phyloP scores from a whole-genome alignment of 1,140 invertebrate genomes.

The Whitmania pigra region DNA sequence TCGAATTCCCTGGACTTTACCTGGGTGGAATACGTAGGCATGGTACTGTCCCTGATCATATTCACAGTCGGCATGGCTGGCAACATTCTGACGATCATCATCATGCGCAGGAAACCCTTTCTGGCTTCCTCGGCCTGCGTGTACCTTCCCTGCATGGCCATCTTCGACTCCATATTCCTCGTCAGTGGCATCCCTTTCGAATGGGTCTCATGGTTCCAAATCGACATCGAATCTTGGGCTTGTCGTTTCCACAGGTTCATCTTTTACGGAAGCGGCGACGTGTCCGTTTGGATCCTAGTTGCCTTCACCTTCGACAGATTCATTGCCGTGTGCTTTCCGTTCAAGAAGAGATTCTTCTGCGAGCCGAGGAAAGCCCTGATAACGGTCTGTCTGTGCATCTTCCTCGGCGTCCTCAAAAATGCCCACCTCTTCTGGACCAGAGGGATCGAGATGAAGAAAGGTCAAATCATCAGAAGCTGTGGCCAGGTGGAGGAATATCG shows the following conservation, averaged over 20 bases:
- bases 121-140: constrained; percentile 10
- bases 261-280: constrained; percentile 22
- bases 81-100: constrained; percentile 12
- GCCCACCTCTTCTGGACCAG: constrained; percentile 24
- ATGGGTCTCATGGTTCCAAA: constrained; percentile 15
- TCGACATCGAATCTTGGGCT: constrained; percentile 12
- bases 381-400: constrained; percentile 6
- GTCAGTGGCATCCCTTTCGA: constrained; percentile 21
- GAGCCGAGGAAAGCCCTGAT: constrained; percentile 8
- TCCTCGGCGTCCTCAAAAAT: constrained; percentile 19
- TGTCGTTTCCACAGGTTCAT: constrained; percentile 27
- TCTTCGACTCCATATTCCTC: constrained; percentile 10
- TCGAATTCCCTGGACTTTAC: neutral
- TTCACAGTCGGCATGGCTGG: constrained; percentile 8
- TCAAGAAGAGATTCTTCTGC: constrained; percentile 23
- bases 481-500: constrained; percentile 10
- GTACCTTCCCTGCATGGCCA: constrained; percentile 18
- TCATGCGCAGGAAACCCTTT: constrained; percentile 11
- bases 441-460: constrained; percentile 16
- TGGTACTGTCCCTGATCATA: constrained; percentile 3
- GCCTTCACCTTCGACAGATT: constrained; percentile 28
- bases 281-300: constrained; percentile 27
- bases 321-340: constrained; percentile 28
- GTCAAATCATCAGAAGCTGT: constrained; percentile 14
- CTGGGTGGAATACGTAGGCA: neutral